Evolutionary conservation across 2,113 vertebrate genomes (phyloP).

Genomic region (Chionomys nivalis): DNA sequence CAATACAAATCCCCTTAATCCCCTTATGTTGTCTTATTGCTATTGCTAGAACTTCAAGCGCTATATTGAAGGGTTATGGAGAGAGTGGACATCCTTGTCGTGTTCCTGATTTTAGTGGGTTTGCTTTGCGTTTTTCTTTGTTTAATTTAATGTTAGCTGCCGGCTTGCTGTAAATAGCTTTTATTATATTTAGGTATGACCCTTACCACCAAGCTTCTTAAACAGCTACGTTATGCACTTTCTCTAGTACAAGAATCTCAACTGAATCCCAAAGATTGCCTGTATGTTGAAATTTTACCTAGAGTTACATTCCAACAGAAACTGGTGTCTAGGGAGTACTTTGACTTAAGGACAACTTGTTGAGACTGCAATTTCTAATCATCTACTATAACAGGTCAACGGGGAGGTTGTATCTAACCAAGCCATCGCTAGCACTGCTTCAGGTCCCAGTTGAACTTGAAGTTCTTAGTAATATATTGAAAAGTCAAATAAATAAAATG

Average conservation of each 20-base stretch:
- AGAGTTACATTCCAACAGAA: not conserved
- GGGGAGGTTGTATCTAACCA: not conserved
- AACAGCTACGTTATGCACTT: not conserved
- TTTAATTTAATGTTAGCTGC: too few species aligned
- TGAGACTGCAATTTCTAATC: conserved; percentile 26
- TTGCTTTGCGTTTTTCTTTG: too few species aligned
- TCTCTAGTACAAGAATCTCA: not conserved
- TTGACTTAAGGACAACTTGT: conserved; percentile 4
- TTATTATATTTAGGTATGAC: too few species aligned
- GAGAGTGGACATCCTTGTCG: too few species aligned
- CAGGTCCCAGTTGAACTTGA: not conserved
- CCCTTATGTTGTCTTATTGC: too few species aligned
- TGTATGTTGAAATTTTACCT: not conserved
- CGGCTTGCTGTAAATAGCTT: too few species aligned
- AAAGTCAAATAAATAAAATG: conserved; percentile 18
- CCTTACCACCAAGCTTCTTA: not conserved
- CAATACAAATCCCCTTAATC: too few species aligned
- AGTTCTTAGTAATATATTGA: not conserved
- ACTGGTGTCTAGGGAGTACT: not conserved
- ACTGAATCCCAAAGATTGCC: not conserved
- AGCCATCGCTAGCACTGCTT: not conserved
- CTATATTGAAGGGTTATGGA: too few species aligned
- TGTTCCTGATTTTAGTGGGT: too few species aligned
- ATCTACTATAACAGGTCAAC: not conserved
- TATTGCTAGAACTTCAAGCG: too few species aligned